These are phyloP conservation scores for Cantharis lateralis DNA, from an alignment of 2,888 invertebrate genomes.

Conservation along the genomic window DNA sequence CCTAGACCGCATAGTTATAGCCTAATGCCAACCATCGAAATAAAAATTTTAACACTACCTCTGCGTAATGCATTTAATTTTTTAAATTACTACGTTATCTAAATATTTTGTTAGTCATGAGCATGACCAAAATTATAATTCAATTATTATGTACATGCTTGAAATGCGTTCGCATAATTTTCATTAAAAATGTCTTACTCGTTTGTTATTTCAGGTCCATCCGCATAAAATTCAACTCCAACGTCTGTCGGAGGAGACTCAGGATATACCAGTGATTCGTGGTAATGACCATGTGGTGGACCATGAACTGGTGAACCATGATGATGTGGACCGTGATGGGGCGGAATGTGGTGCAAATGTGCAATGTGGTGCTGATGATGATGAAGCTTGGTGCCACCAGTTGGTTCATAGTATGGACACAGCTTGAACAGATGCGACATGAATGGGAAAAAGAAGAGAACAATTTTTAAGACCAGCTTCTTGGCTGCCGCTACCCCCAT, in stretches of 20 bases:
- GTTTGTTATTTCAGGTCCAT: slow-evolving; percentile 35
- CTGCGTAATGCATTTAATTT: background rate
- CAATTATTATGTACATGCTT: background rate
- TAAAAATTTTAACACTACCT: background rate
- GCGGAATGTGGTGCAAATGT: slow-evolving; percentile 71
- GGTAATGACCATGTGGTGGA: background rate
- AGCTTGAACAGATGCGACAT: slow-evolving; percentile 82
- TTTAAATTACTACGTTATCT: background rate
- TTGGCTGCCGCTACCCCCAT: slow-evolving; percentile 83
- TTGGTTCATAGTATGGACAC: slow-evolving; percentile 81
- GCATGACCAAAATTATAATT: background rate
- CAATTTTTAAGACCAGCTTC: slow-evolving; percentile 78
- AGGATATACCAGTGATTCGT: background rate
- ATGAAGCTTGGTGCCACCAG: slow-evolving; percentile 72
- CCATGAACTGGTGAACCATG: background rate
- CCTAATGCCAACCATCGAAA: background rate
- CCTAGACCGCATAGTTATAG: too few relatives aligned
- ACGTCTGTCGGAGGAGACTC: slow-evolving; percentile 14
- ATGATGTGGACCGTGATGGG: slow-evolving; percentile 38
- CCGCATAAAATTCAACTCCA: slow-evolving; percentile 36
- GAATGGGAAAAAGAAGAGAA: slow-evolving; percentile 82
- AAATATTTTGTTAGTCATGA: background rate
- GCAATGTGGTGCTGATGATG: slow-evolving; percentile 82
- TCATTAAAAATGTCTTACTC: slow-evolving; percentile 5
- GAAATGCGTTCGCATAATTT: background rate